Conservation (phyloP, 2,797 vertebrate species). For the Cygnus olor region DNA sequence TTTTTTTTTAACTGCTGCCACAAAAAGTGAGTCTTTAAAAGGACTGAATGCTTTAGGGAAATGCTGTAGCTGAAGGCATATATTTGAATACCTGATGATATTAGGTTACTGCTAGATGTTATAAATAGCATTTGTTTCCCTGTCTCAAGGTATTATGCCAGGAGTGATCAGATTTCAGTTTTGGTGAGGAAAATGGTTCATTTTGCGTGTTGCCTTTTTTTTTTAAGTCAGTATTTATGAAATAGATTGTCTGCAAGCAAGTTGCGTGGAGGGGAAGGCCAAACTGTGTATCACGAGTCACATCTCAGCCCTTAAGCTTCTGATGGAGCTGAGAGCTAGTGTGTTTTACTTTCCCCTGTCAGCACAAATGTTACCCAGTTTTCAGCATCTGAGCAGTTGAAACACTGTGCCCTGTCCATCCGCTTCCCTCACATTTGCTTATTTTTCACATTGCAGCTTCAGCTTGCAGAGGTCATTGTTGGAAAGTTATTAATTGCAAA, state of each 20-base stretch:
- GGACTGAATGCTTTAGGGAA: constrained; percentile 20
- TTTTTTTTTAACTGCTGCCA: not conserved
- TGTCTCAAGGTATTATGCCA: not conserved
- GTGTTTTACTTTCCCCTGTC: not conserved
- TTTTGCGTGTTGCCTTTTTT: not conserved
- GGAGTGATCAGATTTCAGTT: not conserved
- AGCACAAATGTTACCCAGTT: not conserved
- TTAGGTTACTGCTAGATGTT: constrained; percentile 30
- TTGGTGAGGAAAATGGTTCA: not conserved
- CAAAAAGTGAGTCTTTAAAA: constrained; percentile 1
- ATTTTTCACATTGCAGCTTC: not conserved
- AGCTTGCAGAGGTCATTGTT: not conserved
- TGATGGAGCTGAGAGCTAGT: not conserved
- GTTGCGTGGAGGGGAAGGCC: not conserved
- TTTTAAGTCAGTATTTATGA: not conserved
- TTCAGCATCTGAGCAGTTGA: not conserved
- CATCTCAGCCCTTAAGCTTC: not conserved
- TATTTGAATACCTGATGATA: constrained; percentile 40
- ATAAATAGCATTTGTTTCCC: constrained; percentile 43
- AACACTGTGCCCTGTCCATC: not conserved
- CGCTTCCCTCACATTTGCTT: not conserved
- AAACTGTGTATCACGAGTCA: not conserved
- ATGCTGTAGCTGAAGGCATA: constrained; percentile 7
- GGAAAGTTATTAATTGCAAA: not conserved
- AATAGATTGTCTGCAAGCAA: not conserved